Conservation (phyloP, 1,140 invertebrate species). For the Heterodera carotae region DNA sequence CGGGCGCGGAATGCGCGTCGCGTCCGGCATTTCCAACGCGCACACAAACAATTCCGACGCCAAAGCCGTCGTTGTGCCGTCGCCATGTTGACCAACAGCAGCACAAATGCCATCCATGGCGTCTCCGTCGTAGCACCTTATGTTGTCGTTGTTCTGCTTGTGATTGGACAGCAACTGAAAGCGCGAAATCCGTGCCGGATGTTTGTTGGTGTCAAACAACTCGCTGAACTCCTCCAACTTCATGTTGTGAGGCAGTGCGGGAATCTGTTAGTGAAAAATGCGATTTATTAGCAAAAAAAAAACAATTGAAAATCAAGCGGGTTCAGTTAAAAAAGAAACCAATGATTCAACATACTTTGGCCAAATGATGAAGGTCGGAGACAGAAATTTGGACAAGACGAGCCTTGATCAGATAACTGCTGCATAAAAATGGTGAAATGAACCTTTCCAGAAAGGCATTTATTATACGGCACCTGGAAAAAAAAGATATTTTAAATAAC, state of each 20-base stretch:
- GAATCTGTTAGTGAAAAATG: no score
- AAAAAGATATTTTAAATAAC: slow-evolving; percentile 4
- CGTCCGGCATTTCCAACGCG: slow-evolving; percentile 61
- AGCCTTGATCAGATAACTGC: slow-evolving; percentile 52
- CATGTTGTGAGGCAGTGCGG: slow-evolving; percentile 55
- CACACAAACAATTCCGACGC: no score
- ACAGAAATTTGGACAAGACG: slow-evolving; percentile 52
- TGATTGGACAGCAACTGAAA: not conserved
- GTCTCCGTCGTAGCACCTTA: no score
- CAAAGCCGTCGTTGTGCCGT: no score
- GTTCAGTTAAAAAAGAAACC: not conserved
- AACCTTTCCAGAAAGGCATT: slow-evolving; percentile 55
- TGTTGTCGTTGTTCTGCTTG: not conserved
- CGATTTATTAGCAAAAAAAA: no score
- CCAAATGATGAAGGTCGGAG: slow-evolving; percentile 51
- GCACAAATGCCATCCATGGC: slow-evolving; percentile 15
- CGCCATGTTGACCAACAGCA: not conserved
- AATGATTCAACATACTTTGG: slow-evolving; percentile 44
- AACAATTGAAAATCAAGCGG: slow-evolving; percentile 15
- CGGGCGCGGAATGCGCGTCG: slow-evolving; percentile 55
- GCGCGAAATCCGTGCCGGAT: slow-evolving; percentile 25
- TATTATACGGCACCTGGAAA: slow-evolving; percentile 45
- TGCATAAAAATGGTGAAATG: slow-evolving; percentile 54
- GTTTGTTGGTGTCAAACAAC: slow-evolving; percentile 27
- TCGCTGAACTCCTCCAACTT: slow-evolving; percentile 59